These are phyloP conservation scores for Gila robusta DNA, from an alignment of 2,797 vertebrate genomes.

Conservation along the genomic window DNA sequence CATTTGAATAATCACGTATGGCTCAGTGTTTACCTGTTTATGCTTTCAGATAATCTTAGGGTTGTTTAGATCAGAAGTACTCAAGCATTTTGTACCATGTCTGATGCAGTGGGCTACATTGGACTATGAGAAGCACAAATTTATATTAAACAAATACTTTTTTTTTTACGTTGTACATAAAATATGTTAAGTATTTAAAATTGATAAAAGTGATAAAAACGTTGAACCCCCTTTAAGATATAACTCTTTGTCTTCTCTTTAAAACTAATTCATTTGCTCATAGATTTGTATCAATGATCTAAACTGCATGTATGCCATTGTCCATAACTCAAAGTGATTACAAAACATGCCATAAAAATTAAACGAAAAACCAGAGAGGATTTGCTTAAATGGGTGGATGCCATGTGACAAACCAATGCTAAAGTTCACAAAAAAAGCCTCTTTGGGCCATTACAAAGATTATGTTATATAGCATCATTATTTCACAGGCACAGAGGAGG, in stretches of 20 bases:
- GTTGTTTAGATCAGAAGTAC: constrained; percentile 19
- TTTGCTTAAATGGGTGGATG: constrained; percentile 5
- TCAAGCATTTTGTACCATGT: neutral
- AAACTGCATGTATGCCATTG: neutral
- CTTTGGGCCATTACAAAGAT: neutral
- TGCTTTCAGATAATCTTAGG: constrained; percentile 24
- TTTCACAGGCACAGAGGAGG: constrained; percentile 23
- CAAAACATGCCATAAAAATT: constrained; percentile 9
- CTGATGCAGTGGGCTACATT: neutral
- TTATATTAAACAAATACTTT: too few species aligned
- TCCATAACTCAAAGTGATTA: neutral
- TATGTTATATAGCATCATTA: constrained; percentile 28
- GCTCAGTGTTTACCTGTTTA: constrained; percentile 41
- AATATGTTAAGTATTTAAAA: neutral
- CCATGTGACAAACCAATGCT: neutral
- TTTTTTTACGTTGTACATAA: neutral
- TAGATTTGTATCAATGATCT: neutral
- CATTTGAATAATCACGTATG: constrained; percentile 39
- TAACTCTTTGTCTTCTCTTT: neutral
- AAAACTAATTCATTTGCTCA: neutral
- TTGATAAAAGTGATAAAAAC: too few species aligned
- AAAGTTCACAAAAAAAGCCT: constrained; percentile 1
- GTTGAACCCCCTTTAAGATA: too few species aligned
- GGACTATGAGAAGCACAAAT: neutral
- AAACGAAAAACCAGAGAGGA: neutral